Evolutionary conservation across 2,113 vertebrate genomes (phyloP).

Genomic region (Tachysurus fulvidraco): DNA sequence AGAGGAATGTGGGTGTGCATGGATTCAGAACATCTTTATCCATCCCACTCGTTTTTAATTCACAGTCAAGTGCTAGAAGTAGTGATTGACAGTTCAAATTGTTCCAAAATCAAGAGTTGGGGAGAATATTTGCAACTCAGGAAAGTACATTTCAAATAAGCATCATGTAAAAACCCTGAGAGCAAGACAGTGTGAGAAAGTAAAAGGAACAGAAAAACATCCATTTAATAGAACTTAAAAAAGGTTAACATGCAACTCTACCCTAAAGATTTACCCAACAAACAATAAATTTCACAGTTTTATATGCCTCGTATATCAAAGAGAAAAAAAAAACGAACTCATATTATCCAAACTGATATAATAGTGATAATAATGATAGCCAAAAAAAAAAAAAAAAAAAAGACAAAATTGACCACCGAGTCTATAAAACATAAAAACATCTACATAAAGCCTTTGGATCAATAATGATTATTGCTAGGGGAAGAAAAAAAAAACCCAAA

Average conservation of each 20-base stretch:
- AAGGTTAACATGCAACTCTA: slow-evolving; percentile 95
- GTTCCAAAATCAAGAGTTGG: slow-evolving; percentile 66
- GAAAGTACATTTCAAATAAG: slow-evolving; percentile 72
- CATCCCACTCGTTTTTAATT: slow-evolving; percentile 69
- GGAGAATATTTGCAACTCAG: slow-evolving; percentile 81
- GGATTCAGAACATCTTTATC: slow-evolving; percentile 30
- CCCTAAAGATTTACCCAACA: slow-evolving; percentile 89
- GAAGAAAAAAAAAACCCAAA: too few relatives aligned
- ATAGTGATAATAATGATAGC: slow-evolving; percentile 38
- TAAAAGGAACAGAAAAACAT: slow-evolving; percentile 65
- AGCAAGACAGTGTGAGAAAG: slow-evolving; percentile 78
- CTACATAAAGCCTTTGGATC: slow-evolving; percentile 94
- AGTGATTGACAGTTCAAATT: slow-evolving; percentile 85
- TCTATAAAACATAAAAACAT: slow-evolving; percentile 76
- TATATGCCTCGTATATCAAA: slow-evolving; percentile 75
- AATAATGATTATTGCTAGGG: slow-evolving; percentile 86
- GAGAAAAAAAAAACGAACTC: slow-evolving; percentile 67
- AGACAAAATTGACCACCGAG: slow-evolving; percentile 77
- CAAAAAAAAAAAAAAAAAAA: slow-evolving; percentile 61
- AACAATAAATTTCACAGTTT: slow-evolving; percentile 97
- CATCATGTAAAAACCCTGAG: slow-evolving; percentile 94
- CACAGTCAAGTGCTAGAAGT: slow-evolving; percentile 94
- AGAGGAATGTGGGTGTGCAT: slow-evolving; percentile 48
- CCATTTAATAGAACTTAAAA: slow-evolving; percentile 75
- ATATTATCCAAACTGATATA: slow-evolving; percentile 78